Base-by-base conservation (phyloP, 2,797 vertebrate species). In the Sebastes minor region DNA sequence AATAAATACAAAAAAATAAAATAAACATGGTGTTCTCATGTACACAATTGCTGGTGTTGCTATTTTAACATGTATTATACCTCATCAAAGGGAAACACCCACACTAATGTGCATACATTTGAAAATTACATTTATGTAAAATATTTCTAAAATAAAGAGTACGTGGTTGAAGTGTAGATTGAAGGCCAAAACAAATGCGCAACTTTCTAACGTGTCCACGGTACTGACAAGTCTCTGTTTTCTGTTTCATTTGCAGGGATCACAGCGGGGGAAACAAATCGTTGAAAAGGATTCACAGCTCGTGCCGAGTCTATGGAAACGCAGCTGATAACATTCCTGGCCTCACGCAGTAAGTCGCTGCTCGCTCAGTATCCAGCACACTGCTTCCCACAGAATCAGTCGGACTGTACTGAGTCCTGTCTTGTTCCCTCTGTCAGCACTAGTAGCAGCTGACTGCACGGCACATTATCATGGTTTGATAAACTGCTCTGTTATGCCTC, bases 191-290 rank as follows among this genome's bases (percentile, higher is more conserved):
- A 25, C 14, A 68, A 11, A 46, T 4, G 2, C 2, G 0, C 6
- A 18, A 0, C 33, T 61, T 56, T 27, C 1, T 56, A 4, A 33
- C 10, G 16, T 18, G 46, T 71, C 67, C 22, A 33, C 14, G 8
- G 1, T 10, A 25, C 32, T 12, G 32, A 8, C 14, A 56, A 23
- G 18, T 16, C 18, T 52, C 22, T 80, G 35, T 55, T 71, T 68
- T 86, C 23, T 82, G 55, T 71, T 82, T 25, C 56, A 2, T 81
- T 76, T 32, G 2, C 89, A 98, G 97, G 97, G 97, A 98, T 91
- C 97, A 98, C 94, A 98, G 97, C 22, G 97, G 99, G n/a, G 99
- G 99, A 30, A 99, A 99, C 18, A 94, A 96, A 1, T 94, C 66
- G 0, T 92, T 99, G 78, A 96, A 95, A 87, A 96, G 94, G 90